Evolutionary conservation across 2,888 invertebrate genomes (phyloP).

Genomic region (Napeogenes sylphis): DNA sequence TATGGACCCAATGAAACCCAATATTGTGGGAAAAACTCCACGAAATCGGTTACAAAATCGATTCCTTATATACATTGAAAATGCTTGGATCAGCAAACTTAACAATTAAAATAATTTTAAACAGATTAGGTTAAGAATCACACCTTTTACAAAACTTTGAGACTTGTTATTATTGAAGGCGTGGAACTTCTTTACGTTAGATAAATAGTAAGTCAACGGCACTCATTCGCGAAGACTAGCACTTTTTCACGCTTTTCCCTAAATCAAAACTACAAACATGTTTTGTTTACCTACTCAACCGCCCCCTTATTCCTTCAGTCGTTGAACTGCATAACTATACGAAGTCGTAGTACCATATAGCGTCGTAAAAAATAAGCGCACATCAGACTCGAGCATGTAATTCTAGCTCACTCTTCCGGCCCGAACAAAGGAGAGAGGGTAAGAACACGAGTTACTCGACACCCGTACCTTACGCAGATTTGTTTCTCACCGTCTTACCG

Average conservation of each 20-base stretch:
- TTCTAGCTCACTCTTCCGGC: conserved; percentile 78
- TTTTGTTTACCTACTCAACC: conserved; percentile 63
- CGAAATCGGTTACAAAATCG: conserved; percentile 9
- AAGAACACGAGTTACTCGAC: conserved; percentile 79
- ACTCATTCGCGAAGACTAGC: conserved; percentile 30
- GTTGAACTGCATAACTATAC: conserved; percentile 75
- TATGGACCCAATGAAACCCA: conserved; percentile 37
- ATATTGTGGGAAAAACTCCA: conserved; percentile 23
- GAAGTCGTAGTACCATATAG: conserved; percentile 72
- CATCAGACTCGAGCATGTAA: conserved; percentile 78
- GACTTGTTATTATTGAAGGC: conserved; percentile 12
- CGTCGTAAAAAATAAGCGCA: conserved; percentile 77
- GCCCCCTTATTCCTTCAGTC: conserved; percentile 71
- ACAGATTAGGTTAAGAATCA: too few relatives aligned
- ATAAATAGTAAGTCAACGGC: conserved; percentile 23
- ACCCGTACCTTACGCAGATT: conserved; percentile 77
- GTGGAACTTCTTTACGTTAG: conserved; percentile 17
- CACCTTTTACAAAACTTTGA: too few relatives aligned
- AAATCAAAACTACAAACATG: conserved; percentile 61
- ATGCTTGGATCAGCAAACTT: conserved; percentile 1
- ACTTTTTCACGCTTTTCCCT: conserved; percentile 44
- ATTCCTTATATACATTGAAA: conserved; percentile 4
- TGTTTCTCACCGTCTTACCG: conserved; percentile 66
- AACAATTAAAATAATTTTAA: neutral
- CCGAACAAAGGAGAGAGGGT: conserved; percentile 77